Base-by-base conservation (phyloP, 2,888 invertebrate species). In the Schrankia costaestrigalis region DNA sequence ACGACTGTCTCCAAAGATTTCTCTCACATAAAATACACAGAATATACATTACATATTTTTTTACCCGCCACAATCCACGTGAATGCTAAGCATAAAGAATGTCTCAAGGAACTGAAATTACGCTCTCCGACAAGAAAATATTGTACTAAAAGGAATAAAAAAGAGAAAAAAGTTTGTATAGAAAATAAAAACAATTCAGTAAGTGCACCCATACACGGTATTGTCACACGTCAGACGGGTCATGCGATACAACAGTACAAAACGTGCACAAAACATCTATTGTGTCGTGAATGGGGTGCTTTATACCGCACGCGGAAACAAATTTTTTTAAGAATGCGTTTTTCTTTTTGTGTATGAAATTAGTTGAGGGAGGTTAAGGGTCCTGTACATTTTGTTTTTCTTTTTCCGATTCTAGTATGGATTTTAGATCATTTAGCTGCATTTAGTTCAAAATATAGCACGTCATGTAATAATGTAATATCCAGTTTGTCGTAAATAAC, bases 311-410 rank as follows among this genome's bases (percentile, higher is more conserved):
- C 56, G 68, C 60, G 69, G 71, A 72, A 80, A 77, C 76, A 70
- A 78, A 78, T 81, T 83, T 85, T 83, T 85, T 78, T 74, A 83
- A 79, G 79, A 84, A 81, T 66, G 74, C 70, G 65, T 73, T n/a
- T n/a, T n/a, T 73, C 66, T 60, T 68, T 74, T 57, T 71, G 69
- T 74, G 69, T 76, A 64, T 58, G 41, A 52, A 55, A 63, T 46
- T 17, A 53, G 48, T 55, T 48, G 43, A 36, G 29, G 37, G 33
- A 10, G 37, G 38, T 32, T 49, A 27, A 27, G 36, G 55, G 56
- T 57, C 47, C 57, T 31, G 56, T 31, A 38, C 31, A 10, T 33
- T 41, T 44, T 36, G 30, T 36, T 31, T 33, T 7, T 5, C 10
- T 11, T 2, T 34, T 25, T 24, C 11, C 11, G 10, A 22, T 26